Evolutionary conservation across 2,113 vertebrate genomes (phyloP).

Genomic region (Osmerus eperlanus): DNA sequence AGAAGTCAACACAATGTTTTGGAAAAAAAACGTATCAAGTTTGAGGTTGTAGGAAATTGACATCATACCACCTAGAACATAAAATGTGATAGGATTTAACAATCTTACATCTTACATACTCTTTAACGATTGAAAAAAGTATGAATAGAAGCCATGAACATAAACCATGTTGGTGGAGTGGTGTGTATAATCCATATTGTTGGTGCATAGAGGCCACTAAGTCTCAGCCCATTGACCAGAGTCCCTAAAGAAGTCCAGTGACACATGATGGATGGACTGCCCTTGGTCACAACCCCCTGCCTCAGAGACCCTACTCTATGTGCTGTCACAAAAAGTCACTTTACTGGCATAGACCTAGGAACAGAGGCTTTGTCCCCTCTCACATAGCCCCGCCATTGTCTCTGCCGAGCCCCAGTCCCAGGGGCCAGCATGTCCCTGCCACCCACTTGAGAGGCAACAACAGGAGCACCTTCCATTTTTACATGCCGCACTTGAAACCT

Average conservation of each 20-base stretch:
- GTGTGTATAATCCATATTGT: conserved; percentile 25
- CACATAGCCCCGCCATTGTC: conserved; percentile 63
- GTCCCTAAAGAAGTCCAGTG: conserved; percentile 45
- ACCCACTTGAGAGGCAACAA: conserved; percentile 71
- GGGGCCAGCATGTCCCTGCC: conserved; percentile 60
- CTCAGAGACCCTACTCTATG: conserved; percentile 43
- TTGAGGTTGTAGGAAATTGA: no score
- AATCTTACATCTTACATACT: no score
- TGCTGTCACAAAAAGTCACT: conserved; percentile 66
- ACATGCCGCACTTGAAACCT: conserved; percentile 67
- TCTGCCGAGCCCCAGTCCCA: conserved; percentile 39
- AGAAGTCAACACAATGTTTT: background rate
- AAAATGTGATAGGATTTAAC: no score
- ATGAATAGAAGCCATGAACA: background rate
- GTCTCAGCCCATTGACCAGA: conserved; percentile 14
- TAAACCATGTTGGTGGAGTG: conserved; percentile 1
- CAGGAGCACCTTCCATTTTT: conserved; percentile 74
- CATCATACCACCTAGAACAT: no score
- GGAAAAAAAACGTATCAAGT: no score
- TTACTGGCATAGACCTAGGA: conserved; percentile 53
- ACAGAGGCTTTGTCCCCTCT: conserved; percentile 58
- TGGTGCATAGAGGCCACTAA: conserved; percentile 25
- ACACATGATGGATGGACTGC: conserved; percentile 62
- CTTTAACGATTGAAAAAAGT: background rate
- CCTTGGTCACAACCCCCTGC: conserved; percentile 47